Evolutionary conservation across 2,113 vertebrate genomes (phyloP), one percentile per base, ranked within the genome.

Genomic region (Poeciliopsis turrubarensis): DNA sequence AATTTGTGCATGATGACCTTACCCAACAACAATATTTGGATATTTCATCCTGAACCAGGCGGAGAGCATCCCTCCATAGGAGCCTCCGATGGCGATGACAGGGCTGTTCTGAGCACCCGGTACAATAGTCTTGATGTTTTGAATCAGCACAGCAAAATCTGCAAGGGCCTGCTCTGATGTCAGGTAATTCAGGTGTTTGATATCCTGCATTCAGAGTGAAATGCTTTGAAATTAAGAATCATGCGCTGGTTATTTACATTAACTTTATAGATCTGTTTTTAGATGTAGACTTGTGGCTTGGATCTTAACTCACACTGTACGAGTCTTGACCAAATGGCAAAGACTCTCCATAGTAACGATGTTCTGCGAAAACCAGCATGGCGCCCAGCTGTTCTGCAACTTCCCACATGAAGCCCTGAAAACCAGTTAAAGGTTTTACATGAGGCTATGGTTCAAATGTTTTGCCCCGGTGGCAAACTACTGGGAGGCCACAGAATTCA

Each of bases 41-140:
- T 98, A 99, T 79, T 99, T 99, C 97, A 99, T 99, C 89, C 98
- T 95, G 83, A 99, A 90, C 98, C 98, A 99, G 62, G 97, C 97
- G 3, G 98, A 92, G 31, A 99, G 95, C 97, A 99, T 97, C 63
- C 98, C 97, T 26, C 97, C 97, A 0, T 99, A 99, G 11, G 97
- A 99, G 0, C 97, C 97, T 34, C 98, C 97, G 0, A 99, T n/a
- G 19, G 97, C 95, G 44, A 99, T 96, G 72, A 97, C 96, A 1
- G 97, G 95, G 69, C 97, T 97, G 51, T 92, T 73, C 78, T 44
- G 82, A 19, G 95, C 94, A 84, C 94, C 95, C 2, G 93, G 87
- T 32, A 91, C 65, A 13, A 72, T 94, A 0, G 0, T 70, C 91
- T 96, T 98, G 54, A 99, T 76, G 75, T 92, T 89, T 81, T 92